Conservation (phyloP, 2,113 vertebrate species). For the Centrocercus urophasianus region DNA sequence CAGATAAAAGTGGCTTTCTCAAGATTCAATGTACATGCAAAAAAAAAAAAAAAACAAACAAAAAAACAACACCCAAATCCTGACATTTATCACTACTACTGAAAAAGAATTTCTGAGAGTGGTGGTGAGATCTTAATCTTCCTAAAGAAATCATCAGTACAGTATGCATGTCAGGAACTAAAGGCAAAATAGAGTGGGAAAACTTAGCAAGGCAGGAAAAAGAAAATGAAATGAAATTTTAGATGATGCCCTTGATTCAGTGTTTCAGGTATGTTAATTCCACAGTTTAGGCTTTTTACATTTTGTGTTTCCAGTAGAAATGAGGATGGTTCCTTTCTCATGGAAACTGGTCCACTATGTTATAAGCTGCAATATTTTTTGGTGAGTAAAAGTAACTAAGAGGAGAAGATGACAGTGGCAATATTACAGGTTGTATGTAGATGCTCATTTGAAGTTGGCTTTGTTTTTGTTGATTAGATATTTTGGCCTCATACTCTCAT, state of each 20-base stretch:
- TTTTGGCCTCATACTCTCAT: neutral
- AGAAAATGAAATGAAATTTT: neutral
- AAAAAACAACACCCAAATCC: neutral
- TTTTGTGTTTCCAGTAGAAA: neutral
- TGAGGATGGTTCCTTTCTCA: neutral
- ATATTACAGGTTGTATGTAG: neutral
- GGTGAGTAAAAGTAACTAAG: neutral
- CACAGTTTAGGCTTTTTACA: neutral
- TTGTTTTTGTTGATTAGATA: neutral
- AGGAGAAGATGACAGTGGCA: neutral
- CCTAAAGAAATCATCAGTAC: neutral
- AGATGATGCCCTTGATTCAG: neutral
- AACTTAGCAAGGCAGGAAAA: neutral
- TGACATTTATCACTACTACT: neutral
- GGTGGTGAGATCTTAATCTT: neutral
- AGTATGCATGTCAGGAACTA: neutral
- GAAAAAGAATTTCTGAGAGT: neutral
- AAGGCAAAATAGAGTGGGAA: neutral
- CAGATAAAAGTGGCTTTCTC: neutral
- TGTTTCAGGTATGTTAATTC: neutral
- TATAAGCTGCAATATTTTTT: neutral
- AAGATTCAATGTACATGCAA: neutral
- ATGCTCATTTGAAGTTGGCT: neutral
- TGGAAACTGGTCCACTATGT: neutral
- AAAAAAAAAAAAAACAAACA: neutral